phyloP scores from a whole-genome alignment of 2,888 invertebrate species.

The Drosophila kambysellisi region DNA sequence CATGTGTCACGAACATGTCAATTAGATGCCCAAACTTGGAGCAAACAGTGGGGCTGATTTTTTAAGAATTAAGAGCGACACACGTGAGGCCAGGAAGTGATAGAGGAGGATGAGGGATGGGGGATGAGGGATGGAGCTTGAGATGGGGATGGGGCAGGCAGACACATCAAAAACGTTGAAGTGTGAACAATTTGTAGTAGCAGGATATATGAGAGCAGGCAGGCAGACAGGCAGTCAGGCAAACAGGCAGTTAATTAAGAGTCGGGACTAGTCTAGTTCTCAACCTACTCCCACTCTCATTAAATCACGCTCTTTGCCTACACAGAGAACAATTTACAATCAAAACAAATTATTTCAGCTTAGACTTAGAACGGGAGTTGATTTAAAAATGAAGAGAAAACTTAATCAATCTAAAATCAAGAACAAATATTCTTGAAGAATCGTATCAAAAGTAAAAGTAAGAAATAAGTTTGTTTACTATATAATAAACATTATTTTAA shows the following conservation, averaged over 20 bases:
- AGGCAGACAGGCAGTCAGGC: constrained; percentile 15
- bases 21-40: constrained; percentile 69
- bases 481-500: not conserved
- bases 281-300: not conserved
- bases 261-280: constrained; percentile 9
- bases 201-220: constrained; percentile 55
- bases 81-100: constrained; percentile 58
- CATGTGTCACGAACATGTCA: constrained; percentile 82
- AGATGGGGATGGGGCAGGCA: constrained; percentile 8
- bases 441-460: not conserved
- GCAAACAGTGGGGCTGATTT: constrained; percentile 37
- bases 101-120: not conserved
- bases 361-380: not conserved
- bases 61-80: constrained; percentile 31
- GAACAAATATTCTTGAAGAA: not conserved
- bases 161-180: constrained; percentile 71
- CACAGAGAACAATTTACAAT: constrained; percentile 7
- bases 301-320: constrained; percentile 3
- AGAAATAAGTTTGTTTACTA: not conserved
- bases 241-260: constrained; percentile 75
- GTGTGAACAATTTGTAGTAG: constrained; percentile 80
- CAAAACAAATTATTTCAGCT: not conserved
- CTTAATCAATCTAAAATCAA: no score
- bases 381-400: no score
- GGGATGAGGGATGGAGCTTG: not conserved